Evolutionary conservation across 2,797 vertebrate species (phyloP), one percentile per base, ranked within the genome.

Genomic region (Cuculus canorus): DNA sequence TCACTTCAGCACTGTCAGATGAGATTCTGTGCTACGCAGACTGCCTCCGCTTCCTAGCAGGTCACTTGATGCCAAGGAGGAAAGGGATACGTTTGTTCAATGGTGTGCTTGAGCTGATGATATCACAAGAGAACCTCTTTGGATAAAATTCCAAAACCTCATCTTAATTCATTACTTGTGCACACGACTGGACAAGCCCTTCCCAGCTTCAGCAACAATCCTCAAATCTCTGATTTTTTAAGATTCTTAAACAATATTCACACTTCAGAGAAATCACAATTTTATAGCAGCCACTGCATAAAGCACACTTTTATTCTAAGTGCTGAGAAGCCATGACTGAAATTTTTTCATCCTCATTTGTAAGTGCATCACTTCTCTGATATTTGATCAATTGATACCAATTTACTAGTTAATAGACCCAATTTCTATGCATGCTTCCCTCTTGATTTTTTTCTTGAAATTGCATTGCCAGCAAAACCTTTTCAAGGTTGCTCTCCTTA

Each of bases 401-500:
- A 80, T 88, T 85, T 88, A 73, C 37, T 66, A 73, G 75, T 70
- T 91, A 95, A 96, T 35, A 91, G 88, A 86, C 52, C 53, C 25
- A 88, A 57, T 66, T 88, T 19, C 47, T 77, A 32, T 3, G 9
- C 9, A 89, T 13, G 19, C 85, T 91, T 89, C 43, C 33, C 37
- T 83, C 94, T 82, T 4, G 1, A 82, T 78, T 94, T 93, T 45
- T 77, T 92, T 75, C 81, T 66, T 61, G 57, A 89, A 63, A 91
- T 37, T 90, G 70, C 60, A 72, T 9, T 82, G 60, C 60, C 60
- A 81, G 54, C 57, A 95, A 93, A 93, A 84, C 48, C 33, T 63
- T 86, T 93, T 90, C 93, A 95, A 92, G 83, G 66, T 59, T 86
- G 41, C 63, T 77, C 25, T 92, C 76, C 61, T 92, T 89, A 92